Base-by-base conservation (phyloP, 2,888 invertebrate species). In the Chrysolina haemoptera region DNA sequence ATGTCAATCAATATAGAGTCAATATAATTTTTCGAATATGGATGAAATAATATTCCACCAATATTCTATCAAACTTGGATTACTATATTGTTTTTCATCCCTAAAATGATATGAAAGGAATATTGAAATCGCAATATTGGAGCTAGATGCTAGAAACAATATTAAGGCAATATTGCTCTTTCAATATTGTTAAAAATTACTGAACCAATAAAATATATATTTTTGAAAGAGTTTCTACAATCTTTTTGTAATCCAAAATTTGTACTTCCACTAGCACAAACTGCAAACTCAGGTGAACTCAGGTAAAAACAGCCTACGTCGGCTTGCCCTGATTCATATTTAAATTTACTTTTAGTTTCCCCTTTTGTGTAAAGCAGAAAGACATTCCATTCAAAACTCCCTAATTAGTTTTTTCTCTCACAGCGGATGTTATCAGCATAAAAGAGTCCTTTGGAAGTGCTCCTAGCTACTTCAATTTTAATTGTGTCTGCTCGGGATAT, bases 401-500 rank as follows among this genome's bases (percentile, higher is more conserved):
- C 27, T 68, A 62, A 68, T 68, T 68, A 68, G 68, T 62, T 68
- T 48, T 43, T 43, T 22, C 62, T 14, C 48, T 27, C 16, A 59
- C 55, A 46, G 53, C 62, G 48, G 27, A 48, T 48, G 35, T 50
- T 66, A 66, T 66, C 66, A 66, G 66, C 50, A 50, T 50, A 35
- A 40, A 50, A 22, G 66, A 66, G 27, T 66, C 48, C 50, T 66
- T 43, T n/a, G 16, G 43, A 43, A 63, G 66, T 66, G 66, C 50
- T 65, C 50, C 65, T 41, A 40, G 68, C 68, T 62, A 62, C 66
- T 74, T 70, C 55, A 68, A 68, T 74, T 74, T 74, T 71, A 71
- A 74, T 68, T 74, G 65, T 68, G 59, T 71, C 74, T 68, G 43
- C 59, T 74, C 62, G 67, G 59, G 64, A 65, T 71, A 66, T 65